phyloP scores from a whole-genome alignment of 2,888 invertebrate species.

The Drosophila merina region DNA sequence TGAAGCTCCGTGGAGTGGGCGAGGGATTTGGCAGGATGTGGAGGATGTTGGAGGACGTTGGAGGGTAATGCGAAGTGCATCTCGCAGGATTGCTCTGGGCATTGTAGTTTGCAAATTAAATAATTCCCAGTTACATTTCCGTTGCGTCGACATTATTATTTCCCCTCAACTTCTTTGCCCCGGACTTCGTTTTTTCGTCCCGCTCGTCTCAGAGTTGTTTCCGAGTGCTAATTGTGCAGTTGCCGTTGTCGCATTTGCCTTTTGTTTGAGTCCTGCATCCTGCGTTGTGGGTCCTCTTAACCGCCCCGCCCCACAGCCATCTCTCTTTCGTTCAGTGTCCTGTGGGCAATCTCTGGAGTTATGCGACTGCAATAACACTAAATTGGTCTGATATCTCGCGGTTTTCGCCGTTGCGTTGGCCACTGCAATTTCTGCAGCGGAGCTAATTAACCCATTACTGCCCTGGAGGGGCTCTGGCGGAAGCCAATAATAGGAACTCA shows the following conservation, averaged over 20 bases:
- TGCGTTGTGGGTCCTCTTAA: constrained; percentile 22
- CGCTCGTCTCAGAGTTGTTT: constrained; percentile 48
- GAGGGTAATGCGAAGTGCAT: constrained; percentile 12
- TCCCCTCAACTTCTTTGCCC: constrained; percentile 39
- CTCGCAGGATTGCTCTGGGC: constrained; percentile 46
- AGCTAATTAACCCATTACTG: constrained; percentile 55
- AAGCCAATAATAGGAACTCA: constrained; percentile 6
- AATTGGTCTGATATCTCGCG: constrained; percentile 78
- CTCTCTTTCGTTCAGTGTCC: constrained; percentile 47
- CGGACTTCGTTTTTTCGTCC: constrained; percentile 23
- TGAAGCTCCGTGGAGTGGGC: constrained; percentile 23
- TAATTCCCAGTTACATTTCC: constrained; percentile 81
- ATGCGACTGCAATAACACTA: constrained; percentile 79
- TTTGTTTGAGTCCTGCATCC: constrained; percentile 43
- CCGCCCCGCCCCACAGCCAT: not conserved
- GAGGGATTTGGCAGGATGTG: constrained; percentile 3
- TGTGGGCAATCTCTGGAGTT: constrained; percentile 72
- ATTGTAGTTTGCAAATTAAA: constrained; percentile 78
- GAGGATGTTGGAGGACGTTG: not conserved
- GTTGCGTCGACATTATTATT: constrained; percentile 76
- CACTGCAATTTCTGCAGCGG: constrained; percentile 38
- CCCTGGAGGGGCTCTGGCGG: constrained; percentile 13
- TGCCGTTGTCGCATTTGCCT: constrained; percentile 47
- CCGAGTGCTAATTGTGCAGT: constrained; percentile 75
- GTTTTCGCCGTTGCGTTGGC: constrained; percentile 57